Conservation (phyloP, 2,888 invertebrate species). For the Candidula unifasciata region DNA sequence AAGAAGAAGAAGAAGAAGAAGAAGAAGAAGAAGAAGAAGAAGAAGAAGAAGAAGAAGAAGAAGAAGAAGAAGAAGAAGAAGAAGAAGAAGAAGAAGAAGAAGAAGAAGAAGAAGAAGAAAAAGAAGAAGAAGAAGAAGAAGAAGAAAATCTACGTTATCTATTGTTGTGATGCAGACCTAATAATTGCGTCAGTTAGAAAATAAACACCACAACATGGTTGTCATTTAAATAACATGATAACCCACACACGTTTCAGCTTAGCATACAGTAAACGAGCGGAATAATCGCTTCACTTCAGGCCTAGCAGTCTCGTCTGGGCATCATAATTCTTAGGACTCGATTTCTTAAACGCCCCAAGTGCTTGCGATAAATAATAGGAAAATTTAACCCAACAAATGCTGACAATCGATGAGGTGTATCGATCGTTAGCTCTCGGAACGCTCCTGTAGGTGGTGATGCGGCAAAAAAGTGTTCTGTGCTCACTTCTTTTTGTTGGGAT, state of each 20-base stretch:
- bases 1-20: neutral
- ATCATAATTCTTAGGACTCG: slow-evolving; percentile 5
- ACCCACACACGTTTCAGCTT: too few relatives aligned
- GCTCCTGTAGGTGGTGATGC: neutral
- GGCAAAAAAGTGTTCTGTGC: neutral
- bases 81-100: neutral
- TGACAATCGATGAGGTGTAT: slow-evolving; percentile 2
- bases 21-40: neutral
- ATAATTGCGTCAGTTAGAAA: too few relatives aligned
- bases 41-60: neutral
- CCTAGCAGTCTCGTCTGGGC: neutral
- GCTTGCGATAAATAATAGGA: slow-evolving; percentile 12
- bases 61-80: neutral
- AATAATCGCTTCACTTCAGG: neutral
- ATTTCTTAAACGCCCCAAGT: slow-evolving; percentile 9
- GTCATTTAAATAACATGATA: too few relatives aligned
- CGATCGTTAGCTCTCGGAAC: neutral
- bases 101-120: neutral
- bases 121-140: neutral
- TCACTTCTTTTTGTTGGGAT: neutral
- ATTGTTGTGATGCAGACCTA: too few relatives aligned
- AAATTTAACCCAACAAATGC: slow-evolving; percentile 5
- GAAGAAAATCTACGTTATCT: neutral
- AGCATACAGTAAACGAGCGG: too few relatives aligned
- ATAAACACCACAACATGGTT: too few relatives aligned